A percentile compares a stretch with the other conserved stretches of the same genome.
These are phyloP conservation scores for Trachelus troglodyta DNA, from an alignment of 2,888 invertebrate species.

Conservation along the genomic window DNA sequence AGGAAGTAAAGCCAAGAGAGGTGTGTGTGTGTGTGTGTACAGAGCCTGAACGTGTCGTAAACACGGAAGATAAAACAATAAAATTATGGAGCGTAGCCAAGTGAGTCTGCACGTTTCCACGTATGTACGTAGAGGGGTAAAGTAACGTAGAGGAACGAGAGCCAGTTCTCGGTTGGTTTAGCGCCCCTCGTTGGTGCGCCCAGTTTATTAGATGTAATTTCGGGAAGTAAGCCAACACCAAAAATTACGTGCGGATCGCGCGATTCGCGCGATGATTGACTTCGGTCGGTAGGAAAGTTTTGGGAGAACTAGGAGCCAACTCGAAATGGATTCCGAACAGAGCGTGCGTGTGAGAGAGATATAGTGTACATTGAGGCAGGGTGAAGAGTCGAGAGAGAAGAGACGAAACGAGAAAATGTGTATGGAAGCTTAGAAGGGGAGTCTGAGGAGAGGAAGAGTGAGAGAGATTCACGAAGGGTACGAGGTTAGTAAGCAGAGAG, in stretches of 20 bases:
- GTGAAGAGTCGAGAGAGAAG: not conserved
- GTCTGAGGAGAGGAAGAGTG: not conserved
- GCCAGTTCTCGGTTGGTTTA: not conserved
- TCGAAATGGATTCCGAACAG: not conserved
- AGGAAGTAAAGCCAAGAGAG: not conserved
- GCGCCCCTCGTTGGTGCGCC: slow-evolving; percentile 25
- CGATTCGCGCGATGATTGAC: not conserved
- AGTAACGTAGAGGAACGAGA: slow-evolving; percentile 12
- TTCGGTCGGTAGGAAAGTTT: not conserved
- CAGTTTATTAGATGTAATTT: slow-evolving; percentile 37
- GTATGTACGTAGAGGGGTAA: slow-evolving; percentile 13
- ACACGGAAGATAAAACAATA: slow-evolving; percentile 55
- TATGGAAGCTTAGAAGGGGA: not conserved
- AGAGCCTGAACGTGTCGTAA: slow-evolving; percentile 30
- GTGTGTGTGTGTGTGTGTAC: not conserved
- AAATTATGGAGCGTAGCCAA: slow-evolving; percentile 56
- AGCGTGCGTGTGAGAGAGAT: not conserved
- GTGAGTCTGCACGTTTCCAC: slow-evolving; percentile 32
- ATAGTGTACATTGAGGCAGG: not conserved
- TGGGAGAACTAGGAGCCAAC: not conserved
- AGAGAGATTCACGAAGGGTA: not conserved
- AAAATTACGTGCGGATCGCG: slow-evolving; percentile 26
- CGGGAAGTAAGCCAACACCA: slow-evolving; percentile 41
- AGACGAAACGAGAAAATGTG: no score
- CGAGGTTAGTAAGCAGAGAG: not conserved